phyloP scores from a whole-genome alignment of 2,888 invertebrate genomes.

The Mythimna ferrago region DNA sequence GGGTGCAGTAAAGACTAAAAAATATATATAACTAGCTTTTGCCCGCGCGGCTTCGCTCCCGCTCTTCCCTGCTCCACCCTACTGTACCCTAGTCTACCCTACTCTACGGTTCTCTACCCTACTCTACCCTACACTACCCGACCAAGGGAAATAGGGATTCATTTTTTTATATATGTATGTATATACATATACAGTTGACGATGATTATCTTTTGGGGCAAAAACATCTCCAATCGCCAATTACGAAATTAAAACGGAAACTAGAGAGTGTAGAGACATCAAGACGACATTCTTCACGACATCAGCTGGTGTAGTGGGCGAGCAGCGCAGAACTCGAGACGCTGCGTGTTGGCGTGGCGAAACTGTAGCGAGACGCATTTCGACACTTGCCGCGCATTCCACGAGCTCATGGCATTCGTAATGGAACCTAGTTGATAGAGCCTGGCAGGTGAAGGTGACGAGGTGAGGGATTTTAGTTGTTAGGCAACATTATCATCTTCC shows the following conservation, averaged over 20 bases:
- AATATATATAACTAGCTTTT: no score
- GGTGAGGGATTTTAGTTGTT: background rate
- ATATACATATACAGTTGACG: no score
- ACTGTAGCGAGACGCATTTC: slow-evolving; percentile 43
- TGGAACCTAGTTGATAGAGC: slow-evolving; percentile 12
- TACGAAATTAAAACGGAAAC: background rate
- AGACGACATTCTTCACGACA: slow-evolving; percentile 23
- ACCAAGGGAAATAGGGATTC: no score
- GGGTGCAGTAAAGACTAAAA: background rate
- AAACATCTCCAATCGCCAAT: no score
- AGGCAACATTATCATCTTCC: no score
- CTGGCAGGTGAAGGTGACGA: background rate
- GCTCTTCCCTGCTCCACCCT: no score
- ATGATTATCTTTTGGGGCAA: background rate
- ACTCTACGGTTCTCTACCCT: no score
- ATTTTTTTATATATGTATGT: no score
- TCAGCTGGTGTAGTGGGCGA: slow-evolving; percentile 54
- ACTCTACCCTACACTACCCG: no score
- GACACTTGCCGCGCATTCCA: slow-evolving; percentile 53
- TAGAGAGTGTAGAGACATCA: slow-evolving; percentile 6
- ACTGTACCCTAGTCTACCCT: no score
- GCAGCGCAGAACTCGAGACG: slow-evolving; percentile 5
- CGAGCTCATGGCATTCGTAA: slow-evolving; percentile 35
- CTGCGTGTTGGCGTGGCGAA: slow-evolving; percentile 46
- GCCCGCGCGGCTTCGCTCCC: no score